Percentiles rank a stretch among this genome's conserved stretches.
These are phyloP conservation scores for Linyphia triangularis DNA, from an alignment of 2,888 invertebrate genomes.

Conservation along the genomic window DNA sequence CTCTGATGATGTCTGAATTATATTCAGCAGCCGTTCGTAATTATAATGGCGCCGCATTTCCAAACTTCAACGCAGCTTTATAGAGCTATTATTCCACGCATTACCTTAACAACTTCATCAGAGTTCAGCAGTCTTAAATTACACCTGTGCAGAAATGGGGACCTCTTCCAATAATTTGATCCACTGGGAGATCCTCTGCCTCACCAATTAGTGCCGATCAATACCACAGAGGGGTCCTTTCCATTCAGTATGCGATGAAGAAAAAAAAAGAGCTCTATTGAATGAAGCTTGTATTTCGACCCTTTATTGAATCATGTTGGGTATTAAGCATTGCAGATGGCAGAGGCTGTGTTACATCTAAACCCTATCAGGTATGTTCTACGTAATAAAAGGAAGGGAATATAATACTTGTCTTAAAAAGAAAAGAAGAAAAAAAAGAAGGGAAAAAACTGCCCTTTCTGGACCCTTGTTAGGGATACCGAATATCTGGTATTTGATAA, in stretches of 20 bases:
- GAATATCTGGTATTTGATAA: too few species aligned
- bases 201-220: constrained; percentile 34
- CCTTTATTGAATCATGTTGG: not conserved
- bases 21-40: not conserved
- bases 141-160: constrained; percentile 6
- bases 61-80: not conserved
- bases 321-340: not conserved
- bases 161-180: constrained; percentile 20
- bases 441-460: too few species aligned
- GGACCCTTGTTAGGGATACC: too few species aligned
- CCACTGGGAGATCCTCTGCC: constrained; percentile 1
- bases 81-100: constrained; percentile 35
- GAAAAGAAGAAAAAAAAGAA: too few species aligned
- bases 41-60: constrained; percentile 11
- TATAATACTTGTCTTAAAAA: not conserved
- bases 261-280: not conserved
- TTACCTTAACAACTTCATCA: constrained; percentile 45
- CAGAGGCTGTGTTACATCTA: not conserved
- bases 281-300: not conserved
- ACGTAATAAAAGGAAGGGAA: not conserved
- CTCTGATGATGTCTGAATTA: not conserved
- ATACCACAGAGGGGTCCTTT: not conserved
- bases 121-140: constrained; percentile 21
- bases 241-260: not conserved
- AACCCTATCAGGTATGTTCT: not conserved